A percentile compares a stretch with the other conserved stretches of the same genome.
These are phyloP conservation scores for Yoshiicerus persimilis DNA, from an alignment of 1,140 invertebrate species.

Conservation along the genomic window DNA sequence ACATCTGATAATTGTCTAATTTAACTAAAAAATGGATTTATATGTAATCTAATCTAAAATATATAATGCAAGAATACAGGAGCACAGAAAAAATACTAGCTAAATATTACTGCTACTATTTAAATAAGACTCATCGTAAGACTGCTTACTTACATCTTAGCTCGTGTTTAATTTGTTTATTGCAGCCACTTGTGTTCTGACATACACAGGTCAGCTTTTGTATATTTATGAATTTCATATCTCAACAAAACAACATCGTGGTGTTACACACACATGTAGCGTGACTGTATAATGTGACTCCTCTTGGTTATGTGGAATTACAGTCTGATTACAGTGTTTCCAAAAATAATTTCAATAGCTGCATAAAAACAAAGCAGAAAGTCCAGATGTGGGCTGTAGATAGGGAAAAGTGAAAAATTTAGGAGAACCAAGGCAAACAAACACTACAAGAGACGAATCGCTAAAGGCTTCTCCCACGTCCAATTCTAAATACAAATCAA, in stretches of 20 bases:
- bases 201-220: constrained; percentile 19
- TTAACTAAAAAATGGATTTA: not conserved
- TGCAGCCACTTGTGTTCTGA: constrained; percentile 21
- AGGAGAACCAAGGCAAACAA: not conserved
- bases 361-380: not conserved
- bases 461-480: constrained; percentile 3
- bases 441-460: not conserved
- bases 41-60: not conserved
- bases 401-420: not conserved
- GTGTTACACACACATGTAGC: not conserved
- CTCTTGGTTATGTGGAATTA: not conserved
- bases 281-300: not conserved
- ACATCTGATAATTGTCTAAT: not conserved
- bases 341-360: not conserved
- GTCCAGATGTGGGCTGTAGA: not conserved
- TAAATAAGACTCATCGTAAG: constrained; percentile 20
- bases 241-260: not conserved
- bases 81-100: constrained; percentile 9
- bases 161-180: constrained; percentile 21
- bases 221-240: constrained; percentile 13
- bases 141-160: constrained; percentile 22
- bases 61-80: constrained; percentile 1
- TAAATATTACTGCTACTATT: constrained; percentile 10
- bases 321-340: not conserved
- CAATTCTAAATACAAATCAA: constrained; percentile 14